Conservation (phyloP, 2,888 invertebrate genomes). For the Rhingia rostrata region DNA sequence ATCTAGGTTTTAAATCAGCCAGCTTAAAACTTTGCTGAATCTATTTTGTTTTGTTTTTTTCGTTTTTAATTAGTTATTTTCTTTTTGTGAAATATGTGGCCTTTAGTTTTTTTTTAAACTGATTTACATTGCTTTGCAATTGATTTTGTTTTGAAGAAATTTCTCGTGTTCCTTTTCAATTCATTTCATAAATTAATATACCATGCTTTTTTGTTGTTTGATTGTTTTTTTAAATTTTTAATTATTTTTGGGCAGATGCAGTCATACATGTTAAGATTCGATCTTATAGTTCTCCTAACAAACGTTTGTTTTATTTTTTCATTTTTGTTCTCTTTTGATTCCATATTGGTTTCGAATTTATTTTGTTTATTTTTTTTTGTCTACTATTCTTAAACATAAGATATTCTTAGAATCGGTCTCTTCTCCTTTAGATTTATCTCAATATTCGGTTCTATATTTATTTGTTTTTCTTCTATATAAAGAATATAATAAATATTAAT, state of each 20-base stretch:
- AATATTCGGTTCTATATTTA: conserved; percentile 48
- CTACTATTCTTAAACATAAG: conserved; percentile 66
- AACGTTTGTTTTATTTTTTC: conserved; percentile 60
- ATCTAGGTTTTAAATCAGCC: not conserved
- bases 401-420: conserved; percentile 44
- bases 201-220: conserved; percentile 48
- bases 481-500: conserved; percentile 75
- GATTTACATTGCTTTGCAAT: conserved; percentile 34
- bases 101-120: conserved; percentile 37
- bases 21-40: conserved; percentile 37
- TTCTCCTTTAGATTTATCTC: conserved; percentile 28
- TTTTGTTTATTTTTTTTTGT: conserved; percentile 40
- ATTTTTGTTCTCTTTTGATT: conserved; percentile 53
- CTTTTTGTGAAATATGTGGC: conserved; percentile 68
- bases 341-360: conserved; percentile 54
- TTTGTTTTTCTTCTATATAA: conserved; percentile 61
- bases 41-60: conserved; percentile 17
- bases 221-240: conserved; percentile 52
- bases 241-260: conserved; percentile 76
- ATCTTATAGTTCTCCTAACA: conserved; percentile 74
- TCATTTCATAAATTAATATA: conserved; percentile 57
- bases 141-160: conserved; percentile 25
- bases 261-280: conserved; percentile 77
- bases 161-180: conserved; percentile 32
- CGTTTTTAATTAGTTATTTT: not conserved